phyloP scores from a whole-genome alignment of 2,113 vertebrate genomes.

The Naja naja region DNA sequence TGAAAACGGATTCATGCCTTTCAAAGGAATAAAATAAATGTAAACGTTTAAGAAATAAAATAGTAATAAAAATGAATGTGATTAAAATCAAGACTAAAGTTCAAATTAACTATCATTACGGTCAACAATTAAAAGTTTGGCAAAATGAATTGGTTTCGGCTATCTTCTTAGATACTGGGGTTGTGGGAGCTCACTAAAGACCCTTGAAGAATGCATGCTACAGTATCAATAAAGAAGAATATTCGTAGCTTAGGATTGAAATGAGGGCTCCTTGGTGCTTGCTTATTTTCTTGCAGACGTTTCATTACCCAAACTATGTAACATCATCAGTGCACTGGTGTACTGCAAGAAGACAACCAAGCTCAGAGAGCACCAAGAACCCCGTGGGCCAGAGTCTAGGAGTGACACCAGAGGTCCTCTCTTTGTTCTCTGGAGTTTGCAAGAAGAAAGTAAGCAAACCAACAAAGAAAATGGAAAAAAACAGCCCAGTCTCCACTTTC shows the following conservation, averaged over 20 bases:
- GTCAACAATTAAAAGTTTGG: background rate
- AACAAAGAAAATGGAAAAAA: background rate
- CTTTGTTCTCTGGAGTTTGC: background rate
- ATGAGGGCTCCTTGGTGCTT: background rate
- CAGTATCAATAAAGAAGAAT: background rate
- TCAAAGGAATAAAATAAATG: background rate
- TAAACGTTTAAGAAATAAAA: background rate
- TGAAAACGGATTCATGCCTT: background rate
- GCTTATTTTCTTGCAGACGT: background rate
- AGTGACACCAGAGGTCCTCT: background rate
- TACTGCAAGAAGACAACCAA: background rate
- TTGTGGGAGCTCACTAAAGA: background rate
- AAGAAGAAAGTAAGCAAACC: background rate
- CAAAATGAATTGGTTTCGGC: background rate
- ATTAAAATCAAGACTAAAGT: background rate
- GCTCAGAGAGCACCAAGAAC: background rate
- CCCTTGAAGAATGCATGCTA: background rate
- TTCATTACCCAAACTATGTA: background rate
- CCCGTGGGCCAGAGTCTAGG: background rate
- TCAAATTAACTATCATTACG: background rate
- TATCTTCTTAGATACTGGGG: background rate
- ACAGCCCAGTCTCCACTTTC: background rate
- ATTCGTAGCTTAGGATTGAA: background rate
- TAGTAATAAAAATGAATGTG: background rate
- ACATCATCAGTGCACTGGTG: background rate